Evolutionary conservation across 2,888 invertebrate species (phyloP), one percentile per base, ranked within the genome.

Genomic region (Hypomecis atomaria): DNA sequence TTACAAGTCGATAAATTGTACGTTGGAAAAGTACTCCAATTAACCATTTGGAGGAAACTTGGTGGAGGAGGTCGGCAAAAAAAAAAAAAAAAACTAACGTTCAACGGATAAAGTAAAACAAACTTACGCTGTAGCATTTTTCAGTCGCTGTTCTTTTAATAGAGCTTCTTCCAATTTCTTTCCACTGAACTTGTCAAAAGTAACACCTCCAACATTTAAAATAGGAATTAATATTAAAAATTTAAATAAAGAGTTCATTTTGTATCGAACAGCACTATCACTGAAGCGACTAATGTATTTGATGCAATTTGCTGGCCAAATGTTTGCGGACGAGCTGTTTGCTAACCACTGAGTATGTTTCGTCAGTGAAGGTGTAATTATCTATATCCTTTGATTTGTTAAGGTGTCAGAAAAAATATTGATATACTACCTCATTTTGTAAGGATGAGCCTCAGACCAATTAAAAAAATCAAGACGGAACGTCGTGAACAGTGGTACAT

Each of bases 101-200:
- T 23, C 13, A 23, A 48, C 10, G 38, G 11, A 44, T 43, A 45
- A 65, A 1, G 23, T 50, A 11, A 63, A 11, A 62, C 0, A 23
- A 36, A 73, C 86, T 86, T 74, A 88, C 87, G 73, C 77, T 6
- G 79, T 78, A 37, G 76, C 75, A 55, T 87, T 84, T 62, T 71
- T 78, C 36, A 70, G 49, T 59, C 70, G 69, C 5, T 81, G 66
- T 50, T 82, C 79, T 59, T 80, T 83, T 44, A 72, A 70, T 61
- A 76, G 71, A 5, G 70, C 73, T 4, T 74, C 70, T n/a, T 83
- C 79, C 44, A 84, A 63, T 75, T 82, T 81, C 52, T 84, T 81
- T 23, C 87, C 89, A 65, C 78, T 84, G 65, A 78, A 84, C 65
- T 84, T 79, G 67, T 88, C 85, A 76, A 79, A 89, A 37, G 79